Conservation (phyloP, 2,888 invertebrate genomes). For the Deilephila elpenor region DNA sequence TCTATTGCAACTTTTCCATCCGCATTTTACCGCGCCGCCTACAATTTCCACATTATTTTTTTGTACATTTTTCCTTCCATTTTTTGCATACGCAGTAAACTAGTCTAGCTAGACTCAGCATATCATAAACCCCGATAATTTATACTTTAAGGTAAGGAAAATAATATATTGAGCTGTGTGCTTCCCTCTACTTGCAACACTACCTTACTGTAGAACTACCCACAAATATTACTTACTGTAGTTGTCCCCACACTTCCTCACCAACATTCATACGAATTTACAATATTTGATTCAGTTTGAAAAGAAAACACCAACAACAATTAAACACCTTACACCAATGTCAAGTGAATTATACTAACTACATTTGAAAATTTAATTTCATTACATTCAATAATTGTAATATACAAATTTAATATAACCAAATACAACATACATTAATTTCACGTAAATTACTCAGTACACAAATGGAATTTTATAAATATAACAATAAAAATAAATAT, state of each 20-base stretch:
- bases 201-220: background rate
- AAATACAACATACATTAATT: background rate
- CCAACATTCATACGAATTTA: background rate
- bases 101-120: too few species aligned
- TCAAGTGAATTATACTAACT: conserved; percentile 57
- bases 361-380: conserved; percentile 39
- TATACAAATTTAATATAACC: background rate
- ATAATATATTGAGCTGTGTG: background rate
- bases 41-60: too few species aligned
- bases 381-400: conserved; percentile 30
- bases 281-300: conserved; percentile 33
- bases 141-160: too few species aligned
- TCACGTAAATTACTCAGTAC: background rate
- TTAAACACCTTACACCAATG: conserved; percentile 52
- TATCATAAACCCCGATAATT: too few species aligned
- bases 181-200: background rate
- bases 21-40: too few species aligned
- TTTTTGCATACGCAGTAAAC: too few species aligned
- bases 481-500: too few species aligned
- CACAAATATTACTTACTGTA: too few species aligned
- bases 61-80: too few species aligned
- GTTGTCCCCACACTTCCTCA: background rate
- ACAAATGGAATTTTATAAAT: background rate
- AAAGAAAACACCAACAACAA: conserved; percentile 31
- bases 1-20: too few species aligned